Evolutionary conservation across 2,888 invertebrate genomes (phyloP), one percentile per base, ranked within the genome.

Genomic region (Exephanes ischioxanthus): DNA sequence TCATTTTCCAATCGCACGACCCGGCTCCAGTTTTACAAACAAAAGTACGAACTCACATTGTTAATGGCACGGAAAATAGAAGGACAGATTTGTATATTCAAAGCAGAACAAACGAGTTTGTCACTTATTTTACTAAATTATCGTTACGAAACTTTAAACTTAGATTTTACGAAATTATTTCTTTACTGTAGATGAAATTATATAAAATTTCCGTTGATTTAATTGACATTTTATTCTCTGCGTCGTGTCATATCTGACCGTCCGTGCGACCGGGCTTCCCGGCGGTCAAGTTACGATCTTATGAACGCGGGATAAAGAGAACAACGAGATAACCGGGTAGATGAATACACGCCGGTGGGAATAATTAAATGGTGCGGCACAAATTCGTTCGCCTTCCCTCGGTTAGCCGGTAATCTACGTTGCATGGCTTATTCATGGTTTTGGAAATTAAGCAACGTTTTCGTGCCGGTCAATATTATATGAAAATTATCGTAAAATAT

Each of bases 301-400:
- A 33, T 33, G 61, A 33, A 80, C 55, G 26, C 51, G 41, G 66
- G 22, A 80, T 51, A 33, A 48, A 61, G 48, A 22, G 70, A 58
- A 30, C 61, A 30, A 45, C 58, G 45, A 48, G 58, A 78, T 86
- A 61, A 72, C 87, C 89, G 91, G 90, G 90, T 89, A 87, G 41
- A 58, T 67, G 84, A 91, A 92, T 91, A 90, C 87, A 89, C 88
- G 82, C 86, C 87, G 89, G 90, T 89, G 75, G 86, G 71, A 72
- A 82, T 86, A 90, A 90, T 89, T 75, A 89, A 89, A 86, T 80
- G 84, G 11, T 16, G 58, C 73, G 33, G 22, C 55, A 79, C 41
- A 41, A 41, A 45, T 58, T 84, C 37, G 61, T 78, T 81, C 63
- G 55, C 88, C 87, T 89, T 89, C 84, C 84, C 77, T 86, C 77